Conservation (phyloP, 2,797 vertebrate species). For the Sebastes trivittatus region DNA sequence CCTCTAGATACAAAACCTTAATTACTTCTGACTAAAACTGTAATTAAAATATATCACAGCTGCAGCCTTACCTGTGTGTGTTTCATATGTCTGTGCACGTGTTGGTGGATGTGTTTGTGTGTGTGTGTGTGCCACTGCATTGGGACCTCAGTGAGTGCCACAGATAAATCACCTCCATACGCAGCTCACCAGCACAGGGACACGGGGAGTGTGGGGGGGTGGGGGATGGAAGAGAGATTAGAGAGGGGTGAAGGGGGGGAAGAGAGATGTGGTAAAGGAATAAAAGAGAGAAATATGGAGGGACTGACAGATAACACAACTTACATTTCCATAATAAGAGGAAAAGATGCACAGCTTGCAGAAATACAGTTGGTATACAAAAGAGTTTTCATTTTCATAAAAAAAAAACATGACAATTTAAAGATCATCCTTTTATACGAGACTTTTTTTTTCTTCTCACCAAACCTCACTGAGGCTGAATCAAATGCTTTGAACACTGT, state of each 20-base stretch:
- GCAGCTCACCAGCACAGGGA: slow-evolving; percentile 67
- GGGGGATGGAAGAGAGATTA: slow-evolving; percentile 55
- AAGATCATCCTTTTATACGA: slow-evolving; percentile 6
- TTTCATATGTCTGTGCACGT: slow-evolving; percentile 67
- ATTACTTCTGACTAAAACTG: slow-evolving; percentile 95
- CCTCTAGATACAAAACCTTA: slow-evolving; percentile 88
- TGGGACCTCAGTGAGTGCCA: slow-evolving; percentile 83
- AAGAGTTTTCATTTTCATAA: neutral
- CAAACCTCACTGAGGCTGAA: neutral
- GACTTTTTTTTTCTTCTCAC: neutral
- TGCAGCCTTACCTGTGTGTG: slow-evolving; percentile 88
- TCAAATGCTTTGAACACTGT: slow-evolving; percentile 5
- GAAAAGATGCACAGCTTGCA: neutral
- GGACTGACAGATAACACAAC: slow-evolving; percentile 30
- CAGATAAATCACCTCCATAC: slow-evolving; percentile 89
- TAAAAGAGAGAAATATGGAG: slow-evolving; percentile 40
- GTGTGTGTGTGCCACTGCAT: slow-evolving; percentile 62
- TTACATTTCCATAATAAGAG: slow-evolving; percentile 18
- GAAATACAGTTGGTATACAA: neutral
- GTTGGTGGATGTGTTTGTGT: slow-evolving; percentile 15
- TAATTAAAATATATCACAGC: slow-evolving; percentile 96
- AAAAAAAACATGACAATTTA: neutral
- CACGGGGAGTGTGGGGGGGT: slow-evolving; percentile 29
- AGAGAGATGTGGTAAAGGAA: slow-evolving; percentile 41
- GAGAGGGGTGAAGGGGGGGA: slow-evolving; percentile 29